Base-by-base conservation (phyloP, 2,797 vertebrate species). In the Clamator glandarius region DNA sequence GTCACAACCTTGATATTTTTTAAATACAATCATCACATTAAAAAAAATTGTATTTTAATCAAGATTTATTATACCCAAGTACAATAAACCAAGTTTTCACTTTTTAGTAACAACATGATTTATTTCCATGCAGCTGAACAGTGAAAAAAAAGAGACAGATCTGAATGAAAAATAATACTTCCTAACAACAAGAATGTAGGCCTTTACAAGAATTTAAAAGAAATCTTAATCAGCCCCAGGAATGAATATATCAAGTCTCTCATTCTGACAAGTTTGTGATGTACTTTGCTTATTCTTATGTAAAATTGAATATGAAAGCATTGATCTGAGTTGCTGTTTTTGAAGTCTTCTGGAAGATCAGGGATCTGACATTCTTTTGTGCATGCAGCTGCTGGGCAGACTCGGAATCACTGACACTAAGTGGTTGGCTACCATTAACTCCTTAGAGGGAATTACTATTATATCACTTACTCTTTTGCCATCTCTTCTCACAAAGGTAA, bases 81-180 rank as follows among this genome's bases (percentile, higher is more conserved):
- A 87, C 97, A 92, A 96, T 78, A 96, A 96, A 92, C 16, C n/a
- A 81, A 95, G 57, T 93, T 97, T 96, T 92, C 77, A 72, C 79
- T 92, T 95, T 90, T 92, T 67, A 92, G 64, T 89, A 96, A 93
- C 84, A 92, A 72, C 41, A 68, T 92, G 76, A 95, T 95, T 92
- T 82, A 96, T 96, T 96, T 92, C 55, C 55, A 82, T 5, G 16
- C 25, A 92, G 63, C 68, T 59, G 73, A 96, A 75, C n/a, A 79
- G 51, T 58, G 55, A 39, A n/a, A 94, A 52, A 46, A 16, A 92
- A 78, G 9, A 81, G 19, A 59, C 8, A 80, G 46, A 61, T 61
- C 63, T 77, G 76, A 90, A 93, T 84, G 82, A 96, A 96, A 96
- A 96, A 92, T 79, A 94, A 66, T 87, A 76, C 33, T 91, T 89